Base-by-base conservation (phyloP, 1,140 invertebrate species). In the Thaumatotibia leucotreta region DNA sequence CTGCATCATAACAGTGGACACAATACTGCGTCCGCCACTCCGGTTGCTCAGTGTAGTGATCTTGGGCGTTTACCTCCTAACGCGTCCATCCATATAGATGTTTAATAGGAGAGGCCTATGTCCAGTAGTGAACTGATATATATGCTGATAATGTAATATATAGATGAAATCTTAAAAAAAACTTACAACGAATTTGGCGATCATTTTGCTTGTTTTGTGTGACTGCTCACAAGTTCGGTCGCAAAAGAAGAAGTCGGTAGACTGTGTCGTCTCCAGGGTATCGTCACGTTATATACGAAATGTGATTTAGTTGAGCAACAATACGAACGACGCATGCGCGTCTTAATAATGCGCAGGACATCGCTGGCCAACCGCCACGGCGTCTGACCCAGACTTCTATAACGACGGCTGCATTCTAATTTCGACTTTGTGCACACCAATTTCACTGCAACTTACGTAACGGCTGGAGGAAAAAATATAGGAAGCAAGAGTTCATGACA, bases 161-260 rank as follows among this genome's bases (percentile, higher is more conserved):
- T n/a, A n/a, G n/a, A n/a, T n/a, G n/a, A n/a, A n/a, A n/a, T n/a
- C n/a, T n/a, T n/a, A n/a, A 29, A 63, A 50, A 54, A 68, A 32
- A 92, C 92, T 92, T 80, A 93, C 92, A 80, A 92, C 71, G 82
- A 90, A 92, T 88, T 93, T 92, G 88, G 90, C 88, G 86, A 92
- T 91, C 92, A 93, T 93, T 92, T 92, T 92, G 85, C 70, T 88
- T 83, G 74, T 66, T 58, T 72, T 76, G 14, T 71, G 86, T 89
- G 88, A 90, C 88, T 90, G 85, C 88, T 87, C 81, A 80, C 75
- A 70, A 72, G 71, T 81, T 73, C 63, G 27, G 77, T 75, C 70
- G 69, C 67, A 69, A 64, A 49, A 54, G 82, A 71, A 74, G 73
- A 72, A 81, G 75, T 68, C 66, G 76, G 80, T 84, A 68, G 75